Evolutionary conservation across 1,140 invertebrate genomes (phyloP), one percentile per base, ranked within the genome.

Genomic region (Drosophila aff.): DNA sequence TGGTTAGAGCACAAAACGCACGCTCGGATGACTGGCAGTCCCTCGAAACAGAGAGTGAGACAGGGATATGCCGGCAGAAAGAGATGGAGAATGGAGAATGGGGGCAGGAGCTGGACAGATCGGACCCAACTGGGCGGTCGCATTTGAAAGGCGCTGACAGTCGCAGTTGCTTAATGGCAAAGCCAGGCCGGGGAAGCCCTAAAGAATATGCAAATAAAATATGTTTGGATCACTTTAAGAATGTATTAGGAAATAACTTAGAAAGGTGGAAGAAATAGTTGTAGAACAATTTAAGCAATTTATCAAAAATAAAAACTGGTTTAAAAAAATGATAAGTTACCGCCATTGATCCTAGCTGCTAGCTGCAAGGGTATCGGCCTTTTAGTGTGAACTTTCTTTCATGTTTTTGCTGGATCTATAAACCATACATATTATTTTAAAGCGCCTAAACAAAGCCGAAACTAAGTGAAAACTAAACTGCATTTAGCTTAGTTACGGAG

Each of bases 1-100:
- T 90, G 84, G 84, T 84, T 87, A 89, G 81, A 81, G 68, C 84
- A 80, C 67, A 83, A 82, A 86, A 87, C 83, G 84, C 84, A 86
- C 79, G 83, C 75, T 86, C 66, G 58, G 65, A 60, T 75, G 81
- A 82, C 60, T 82, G 81, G 81, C 81, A 58, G 47, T 44, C 55
- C 50, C 18, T 43, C 28, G 18, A 38, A 60, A 60, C 47, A 28
- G 62, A 18, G 26, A 62, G 36, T n/a, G 44, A 23, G 31, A 33
- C 0, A 46, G 52, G 16, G 44, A 71, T 18, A 13, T 18, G 23
- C 28, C 43, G 50, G 74, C 49, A 41, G 58, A 55, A 38, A 55
- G 52, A 23, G 55, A 65, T 23, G 36, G 13, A 16, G 52, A n/a
- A 33, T 65, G 18, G 67, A 23, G 26, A 26, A 26, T 26, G 26